Conservation (phyloP, 2,113 vertebrate species). For the Notothenia rossii region DNA sequence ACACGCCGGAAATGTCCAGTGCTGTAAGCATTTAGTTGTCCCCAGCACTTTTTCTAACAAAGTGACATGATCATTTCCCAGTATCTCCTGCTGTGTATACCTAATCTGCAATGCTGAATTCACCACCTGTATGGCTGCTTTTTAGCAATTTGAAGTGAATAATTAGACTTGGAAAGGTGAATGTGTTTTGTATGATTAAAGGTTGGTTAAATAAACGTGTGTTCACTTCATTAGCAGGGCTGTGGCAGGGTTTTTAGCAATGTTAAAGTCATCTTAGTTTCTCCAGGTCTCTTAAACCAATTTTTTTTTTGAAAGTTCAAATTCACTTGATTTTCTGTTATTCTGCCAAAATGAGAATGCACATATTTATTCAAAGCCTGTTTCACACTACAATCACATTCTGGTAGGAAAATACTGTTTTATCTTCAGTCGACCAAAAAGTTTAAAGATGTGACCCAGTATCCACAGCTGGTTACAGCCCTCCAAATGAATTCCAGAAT, state of each 20-base stretch:
- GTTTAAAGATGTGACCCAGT: background rate
- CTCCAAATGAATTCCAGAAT: background rate
- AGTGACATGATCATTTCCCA: background rate
- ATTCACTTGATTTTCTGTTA: background rate
- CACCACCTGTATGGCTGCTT: slow-evolving; percentile 2
- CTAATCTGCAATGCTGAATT: background rate
- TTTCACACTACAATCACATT: background rate
- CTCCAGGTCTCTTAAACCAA: no score
- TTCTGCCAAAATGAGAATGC: background rate
- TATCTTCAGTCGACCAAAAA: background rate
- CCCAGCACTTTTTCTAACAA: no score
- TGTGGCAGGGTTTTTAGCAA: background rate
- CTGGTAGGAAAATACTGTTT: background rate
- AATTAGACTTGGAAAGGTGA: background rate
- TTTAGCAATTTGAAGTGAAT: slow-evolving; percentile 9
- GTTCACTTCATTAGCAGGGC: background rate
- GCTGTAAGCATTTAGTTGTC: no score
- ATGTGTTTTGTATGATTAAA: background rate
- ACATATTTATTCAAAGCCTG: background rate
- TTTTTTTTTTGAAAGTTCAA: no score
- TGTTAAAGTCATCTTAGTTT: background rate
- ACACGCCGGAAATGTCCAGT: no score
- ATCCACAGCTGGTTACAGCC: background rate
- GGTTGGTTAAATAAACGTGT: background rate
- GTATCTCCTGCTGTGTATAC: background rate